A percentile compares a stretch with the other conserved stretches of the same genome.
phyloP scores from a whole-genome alignment of 2,888 invertebrate species.

The Cephus pygmeus region DNA sequence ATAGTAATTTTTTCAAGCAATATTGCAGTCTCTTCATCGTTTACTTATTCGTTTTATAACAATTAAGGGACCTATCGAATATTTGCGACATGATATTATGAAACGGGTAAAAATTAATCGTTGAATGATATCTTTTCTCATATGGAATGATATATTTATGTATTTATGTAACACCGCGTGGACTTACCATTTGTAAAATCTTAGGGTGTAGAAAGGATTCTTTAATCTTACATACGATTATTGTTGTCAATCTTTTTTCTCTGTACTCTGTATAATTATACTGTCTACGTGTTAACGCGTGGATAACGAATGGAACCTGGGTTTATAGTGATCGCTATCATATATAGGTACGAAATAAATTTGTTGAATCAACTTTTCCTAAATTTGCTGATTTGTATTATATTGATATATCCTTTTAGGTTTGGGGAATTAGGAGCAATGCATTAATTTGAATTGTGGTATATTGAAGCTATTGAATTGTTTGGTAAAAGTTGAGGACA shows the following conservation, averaged over 20 bases:
- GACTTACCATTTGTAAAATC: not conserved
- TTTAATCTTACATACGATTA: not conserved
- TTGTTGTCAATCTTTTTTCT: not conserved
- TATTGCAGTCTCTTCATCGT: not conserved
- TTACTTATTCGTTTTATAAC: not conserved
- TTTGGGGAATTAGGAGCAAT: not conserved
- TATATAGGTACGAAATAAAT: not conserved
- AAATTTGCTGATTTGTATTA: not conserved
- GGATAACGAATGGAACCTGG: not conserved
- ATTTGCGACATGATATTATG: not conserved
- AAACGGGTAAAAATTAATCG: not conserved
- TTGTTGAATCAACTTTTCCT: not conserved
- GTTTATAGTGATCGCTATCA: not conserved
- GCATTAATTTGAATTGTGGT: not conserved
- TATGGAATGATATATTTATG: not conserved
- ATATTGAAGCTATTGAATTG: not conserved
- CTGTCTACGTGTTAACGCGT: not conserved
- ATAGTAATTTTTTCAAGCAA: not conserved
- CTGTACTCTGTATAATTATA: not conserved
- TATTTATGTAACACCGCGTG: not conserved
- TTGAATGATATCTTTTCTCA: not conserved
- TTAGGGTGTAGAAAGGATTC: not conserved
- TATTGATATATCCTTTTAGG: not conserved
- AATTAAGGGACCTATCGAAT: not conserved
- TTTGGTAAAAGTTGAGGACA: not conserved